These are phyloP conservation scores for Tetragonisca angustula DNA, from an alignment of 2,888 invertebrate genomes.

Conservation along the genomic window DNA sequence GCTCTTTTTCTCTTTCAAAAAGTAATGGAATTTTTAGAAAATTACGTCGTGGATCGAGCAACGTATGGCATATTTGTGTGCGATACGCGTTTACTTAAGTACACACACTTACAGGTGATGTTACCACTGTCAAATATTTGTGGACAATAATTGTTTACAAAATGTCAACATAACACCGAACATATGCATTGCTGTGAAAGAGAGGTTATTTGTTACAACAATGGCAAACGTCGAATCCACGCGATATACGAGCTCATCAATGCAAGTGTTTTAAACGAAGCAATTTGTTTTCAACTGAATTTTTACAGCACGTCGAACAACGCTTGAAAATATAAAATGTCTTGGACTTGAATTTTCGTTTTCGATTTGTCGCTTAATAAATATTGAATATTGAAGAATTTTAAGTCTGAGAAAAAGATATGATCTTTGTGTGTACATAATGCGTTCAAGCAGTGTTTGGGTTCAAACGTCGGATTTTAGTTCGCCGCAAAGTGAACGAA, in stretches of 20 bases:
- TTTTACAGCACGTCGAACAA: no score
- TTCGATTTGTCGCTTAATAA: neutral
- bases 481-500: no score
- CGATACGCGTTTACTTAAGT: conserved; percentile 36
- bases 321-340: neutral
- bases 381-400: neutral
- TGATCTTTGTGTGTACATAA: neutral
- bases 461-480: no score
- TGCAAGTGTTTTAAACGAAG: no score
- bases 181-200: neutral
- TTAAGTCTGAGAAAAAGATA: neutral
- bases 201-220: conserved; percentile 1
- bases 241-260: neutral
- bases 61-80: conserved; percentile 13
- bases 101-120: conserved; percentile 9
- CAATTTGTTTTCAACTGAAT: no score
- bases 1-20: neutral
- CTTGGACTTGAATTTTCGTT: no score
- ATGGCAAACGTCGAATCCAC: neutral
- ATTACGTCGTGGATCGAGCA: neutral
- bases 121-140: conserved; percentile 37
- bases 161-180: conserved; percentile 10
- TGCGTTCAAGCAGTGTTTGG: no score
- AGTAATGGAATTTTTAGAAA: neutral
- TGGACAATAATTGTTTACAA: conserved; percentile 39